These are phyloP conservation scores for Orycteropus afer DNA, from an alignment of 2,113 vertebrate genomes.

Conservation along the genomic window DNA sequence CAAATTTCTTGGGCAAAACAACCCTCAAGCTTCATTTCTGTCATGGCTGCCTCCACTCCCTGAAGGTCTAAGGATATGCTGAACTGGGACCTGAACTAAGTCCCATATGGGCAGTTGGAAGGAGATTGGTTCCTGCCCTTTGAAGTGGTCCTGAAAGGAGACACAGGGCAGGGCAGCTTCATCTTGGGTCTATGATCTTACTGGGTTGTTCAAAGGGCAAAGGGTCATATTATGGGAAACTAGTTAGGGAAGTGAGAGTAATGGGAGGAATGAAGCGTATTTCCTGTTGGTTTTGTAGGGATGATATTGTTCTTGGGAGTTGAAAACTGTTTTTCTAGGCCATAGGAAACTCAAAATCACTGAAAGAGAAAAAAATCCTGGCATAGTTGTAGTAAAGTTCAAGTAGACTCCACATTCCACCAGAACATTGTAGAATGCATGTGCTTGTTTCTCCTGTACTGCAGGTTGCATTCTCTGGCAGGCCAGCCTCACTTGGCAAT, in stretches of 20 bases:
- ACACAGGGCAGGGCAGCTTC: fast-evolving
- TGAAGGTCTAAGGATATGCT: background rate
- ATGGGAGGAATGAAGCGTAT: background rate
- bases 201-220: background rate
- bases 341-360: constrained; percentile 32
- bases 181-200: background rate
- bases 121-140: background rate
- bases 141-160: background rate
- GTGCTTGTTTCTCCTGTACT: background rate
- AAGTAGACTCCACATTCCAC: constrained; percentile 20
- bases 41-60: background rate
- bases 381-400: constrained; percentile 37
- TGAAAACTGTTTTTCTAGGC: constrained; percentile 5
- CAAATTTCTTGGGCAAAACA: background rate
- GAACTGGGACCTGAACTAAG: background rate
- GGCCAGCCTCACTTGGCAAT: background rate
- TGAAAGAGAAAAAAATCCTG: background rate
- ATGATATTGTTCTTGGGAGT: background rate
- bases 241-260: background rate
- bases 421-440: background rate
- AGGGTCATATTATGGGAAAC: background rate
- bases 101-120: too few species aligned
- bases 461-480: background rate
- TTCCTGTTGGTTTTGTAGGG: background rate
- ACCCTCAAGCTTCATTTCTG: background rate